Evolutionary conservation across 2,113 vertebrate genomes (phyloP).

Genomic region (sheep (Ovis aries)): DNA sequence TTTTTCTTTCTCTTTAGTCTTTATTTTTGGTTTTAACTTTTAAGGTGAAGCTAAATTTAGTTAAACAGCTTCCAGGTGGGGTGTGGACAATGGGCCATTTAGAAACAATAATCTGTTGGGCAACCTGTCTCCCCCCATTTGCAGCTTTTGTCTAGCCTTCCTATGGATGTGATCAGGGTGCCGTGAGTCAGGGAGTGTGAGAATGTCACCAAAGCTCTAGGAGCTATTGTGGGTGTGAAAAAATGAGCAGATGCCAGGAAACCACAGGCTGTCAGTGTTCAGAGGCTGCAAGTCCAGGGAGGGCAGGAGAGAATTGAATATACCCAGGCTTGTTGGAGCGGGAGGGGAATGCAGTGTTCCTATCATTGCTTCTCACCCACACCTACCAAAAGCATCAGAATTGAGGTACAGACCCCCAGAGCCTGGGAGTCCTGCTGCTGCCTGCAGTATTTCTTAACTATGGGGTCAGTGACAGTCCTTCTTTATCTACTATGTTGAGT

Average conservation of each 20-base stretch:
- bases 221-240: background rate
- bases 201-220: background rate
- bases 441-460: rapidly evolving
- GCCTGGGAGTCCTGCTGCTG: background rate
- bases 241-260: background rate
- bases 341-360: no score
- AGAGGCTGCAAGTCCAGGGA: background rate
- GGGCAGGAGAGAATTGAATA: background rate
- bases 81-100: background rate
- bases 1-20: background rate
- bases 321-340: no score
- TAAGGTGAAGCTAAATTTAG: background rate
- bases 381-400: background rate
- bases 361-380: background rate
- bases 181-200: background rate
- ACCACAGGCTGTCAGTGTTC: background rate
- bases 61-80: background rate
- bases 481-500: background rate
- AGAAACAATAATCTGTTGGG: background rate
- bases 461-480: background rate
- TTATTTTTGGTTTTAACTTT: background rate
- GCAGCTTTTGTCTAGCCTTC: background rate
- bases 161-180: background rate
- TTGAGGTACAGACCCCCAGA: background rate
- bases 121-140: background rate